Evolutionary conservation across 1,140 invertebrate genomes (phyloP), one percentile per base, ranked within the genome.

Genomic region (Forficula auricularia): DNA sequence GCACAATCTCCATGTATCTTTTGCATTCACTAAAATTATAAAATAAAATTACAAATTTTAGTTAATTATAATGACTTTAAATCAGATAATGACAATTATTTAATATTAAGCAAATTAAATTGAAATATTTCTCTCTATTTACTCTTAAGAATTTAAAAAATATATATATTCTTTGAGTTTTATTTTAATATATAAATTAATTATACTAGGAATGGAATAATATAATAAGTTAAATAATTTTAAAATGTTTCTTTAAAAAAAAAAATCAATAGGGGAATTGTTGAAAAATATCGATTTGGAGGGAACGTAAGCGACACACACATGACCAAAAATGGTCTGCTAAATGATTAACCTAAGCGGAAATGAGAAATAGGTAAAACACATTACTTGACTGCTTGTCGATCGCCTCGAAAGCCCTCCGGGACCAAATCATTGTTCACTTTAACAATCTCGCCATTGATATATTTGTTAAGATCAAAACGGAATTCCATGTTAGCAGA

Each of bases 1-100:
- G 58, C 39, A 82, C 61, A 51, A 71, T 70, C 16, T 70, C 64
- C 22, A 82, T 58, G 48, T 70, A 70, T 19, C 70, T 65, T 47
- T 75, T 70, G 49, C 68, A 68, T 52, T 74, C 63, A 57, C 77
- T 80, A 59, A 34, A 64, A 66, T 22, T 53, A 52, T 37, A 18
- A 42, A 43, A 37, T 22, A 13, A 46, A 43, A 43, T n/a, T 19
- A 38, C 10, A 42, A 35, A 35, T 41, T 18, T 30, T 31, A 37
- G 6, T 42, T 8, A 13, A 10, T 37, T 18, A 14, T n/a, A n/a
- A 8, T 31, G 12, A 20, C 8, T n/a, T n/a, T n/a, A n/a, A n/a
- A n/a, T n/a, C n/a, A 22, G 14, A 40, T 12, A 40, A 40, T n/a
- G n/a, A n/a, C n/a, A n/a, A n/a, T n/a, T n/a, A n/a, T n/a, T n/a